These are phyloP conservation scores for Arrhopalites spinosus DNA, from an alignment of 2,888 invertebrate genomes.

Conservation along the genomic window DNA sequence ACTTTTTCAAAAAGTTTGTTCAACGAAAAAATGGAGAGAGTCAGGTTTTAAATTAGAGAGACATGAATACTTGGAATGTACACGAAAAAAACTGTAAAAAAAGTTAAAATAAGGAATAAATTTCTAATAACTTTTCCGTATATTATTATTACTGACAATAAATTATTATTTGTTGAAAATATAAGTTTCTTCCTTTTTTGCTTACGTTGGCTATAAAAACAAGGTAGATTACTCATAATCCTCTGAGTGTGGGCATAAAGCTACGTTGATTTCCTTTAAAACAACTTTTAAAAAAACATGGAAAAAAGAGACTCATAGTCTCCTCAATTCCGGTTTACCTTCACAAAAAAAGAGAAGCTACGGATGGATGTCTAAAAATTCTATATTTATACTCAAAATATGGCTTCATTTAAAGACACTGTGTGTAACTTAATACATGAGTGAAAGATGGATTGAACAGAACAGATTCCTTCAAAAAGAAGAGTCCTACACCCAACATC, in stretches of 20 bases:
- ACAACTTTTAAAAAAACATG: not conserved
- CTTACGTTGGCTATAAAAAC: not conserved
- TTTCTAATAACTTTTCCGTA: not conserved
- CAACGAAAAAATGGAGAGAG: not conserved
- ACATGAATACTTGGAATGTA: too few relatives aligned
- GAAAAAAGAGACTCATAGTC: not conserved
- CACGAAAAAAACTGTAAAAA: too few relatives aligned
- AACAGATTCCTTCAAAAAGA: not conserved
- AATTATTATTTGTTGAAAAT: not conserved
- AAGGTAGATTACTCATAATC: not conserved
- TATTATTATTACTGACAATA: not conserved
- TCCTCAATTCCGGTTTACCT: not conserved
- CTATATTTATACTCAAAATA: not conserved
- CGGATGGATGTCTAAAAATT: not conserved
- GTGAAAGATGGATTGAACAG: conserved; percentile 3
- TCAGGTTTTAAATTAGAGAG: not conserved
- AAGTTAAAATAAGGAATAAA: not conserved
- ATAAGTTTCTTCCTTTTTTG: not conserved
- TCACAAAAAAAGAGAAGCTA: not conserved
- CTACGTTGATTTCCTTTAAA: not conserved
- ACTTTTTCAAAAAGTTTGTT: too few relatives aligned
- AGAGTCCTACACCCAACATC: too few relatives aligned
- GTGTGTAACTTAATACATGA: conserved; percentile 4
- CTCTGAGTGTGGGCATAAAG: not conserved
- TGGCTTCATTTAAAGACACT: not conserved